phyloP scores from a whole-genome alignment of 2,888 invertebrate genomes.

The Ophion ellenae region DNA sequence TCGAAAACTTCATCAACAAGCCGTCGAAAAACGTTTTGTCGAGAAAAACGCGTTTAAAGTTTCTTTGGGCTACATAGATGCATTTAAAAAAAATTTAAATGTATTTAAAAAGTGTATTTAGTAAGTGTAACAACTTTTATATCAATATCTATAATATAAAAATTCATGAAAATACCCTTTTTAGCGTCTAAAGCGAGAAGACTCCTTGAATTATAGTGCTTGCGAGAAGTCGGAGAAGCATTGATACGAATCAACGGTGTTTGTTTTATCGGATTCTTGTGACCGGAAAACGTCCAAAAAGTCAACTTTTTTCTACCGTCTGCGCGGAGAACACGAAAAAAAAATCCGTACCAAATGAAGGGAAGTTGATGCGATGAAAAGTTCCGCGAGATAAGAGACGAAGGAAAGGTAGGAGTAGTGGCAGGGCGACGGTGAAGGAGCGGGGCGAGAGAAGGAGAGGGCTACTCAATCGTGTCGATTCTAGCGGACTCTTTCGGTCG shows the following conservation, averaged over 20 bases:
- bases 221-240: background rate
- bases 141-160: too few species aligned
- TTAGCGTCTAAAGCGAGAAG: background rate
- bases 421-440: background rate
- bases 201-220: background rate
- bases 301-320: background rate
- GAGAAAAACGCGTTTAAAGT: too few species aligned
- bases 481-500: constrained; percentile 35
- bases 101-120: too few species aligned
- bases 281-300: constrained; percentile 1
- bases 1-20: too few species aligned
- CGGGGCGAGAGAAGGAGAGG: constrained; percentile 64
- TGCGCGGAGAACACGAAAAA: background rate
- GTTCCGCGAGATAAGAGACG: constrained; percentile 8
- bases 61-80: too few species aligned
- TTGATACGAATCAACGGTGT: constrained; percentile 8
- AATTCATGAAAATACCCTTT: too few species aligned
- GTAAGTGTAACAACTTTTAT: too few species aligned
- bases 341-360: background rate
- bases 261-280: constrained; percentile 16
- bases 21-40: too few species aligned
- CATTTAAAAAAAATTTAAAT: too few species aligned
- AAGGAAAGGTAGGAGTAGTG: background rate
- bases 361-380: constrained; percentile 23
- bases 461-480: constrained; percentile 40